A percentile compares a stretch with the other conserved stretches of the same genome.
Evolutionary conservation across 2,888 invertebrate species (phyloP).

Genomic region (Mythimna loreyi): DNA sequence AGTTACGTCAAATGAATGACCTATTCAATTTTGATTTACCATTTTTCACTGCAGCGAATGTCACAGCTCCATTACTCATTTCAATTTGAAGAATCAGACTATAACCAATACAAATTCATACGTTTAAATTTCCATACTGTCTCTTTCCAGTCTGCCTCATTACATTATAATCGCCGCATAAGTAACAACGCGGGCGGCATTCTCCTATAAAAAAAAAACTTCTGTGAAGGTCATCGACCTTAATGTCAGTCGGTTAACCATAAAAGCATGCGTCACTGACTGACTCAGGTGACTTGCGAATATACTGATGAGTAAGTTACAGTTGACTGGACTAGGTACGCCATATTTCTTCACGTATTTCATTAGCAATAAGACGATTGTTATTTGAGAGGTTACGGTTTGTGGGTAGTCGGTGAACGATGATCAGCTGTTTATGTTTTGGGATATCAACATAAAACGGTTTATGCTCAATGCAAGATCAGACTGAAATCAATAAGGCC

Average conservation of each 20-base stretch:
- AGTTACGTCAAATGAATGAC: neutral
- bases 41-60: neutral
- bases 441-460: neutral
- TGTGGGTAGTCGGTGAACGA: neutral
- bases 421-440: slow-evolving; percentile 12
- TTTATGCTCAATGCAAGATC: neutral
- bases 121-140: slow-evolving; percentile 24
- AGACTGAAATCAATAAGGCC: neutral
- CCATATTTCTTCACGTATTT: slow-evolving; percentile 26
- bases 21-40: neutral
- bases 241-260: slow-evolving; percentile 54
- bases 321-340: slow-evolving; percentile 37
- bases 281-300: slow-evolving; percentile 65
- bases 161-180: slow-evolving; percentile 43
- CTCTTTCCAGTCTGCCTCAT: slow-evolving; percentile 40
- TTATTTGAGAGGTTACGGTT: slow-evolving; percentile 18
- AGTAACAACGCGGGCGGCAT: slow-evolving; percentile 46
- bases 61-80: neutral
- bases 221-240: slow-evolving; percentile 65
- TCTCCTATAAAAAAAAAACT: slow-evolving; percentile 56
- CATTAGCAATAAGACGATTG: slow-evolving; percentile 19
- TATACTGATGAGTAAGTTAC: slow-evolving; percentile 49
- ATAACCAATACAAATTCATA: neutral
- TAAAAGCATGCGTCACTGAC: slow-evolving; percentile 63
- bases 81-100: neutral